Evolutionary conservation across 2,888 invertebrate species (phyloP), one percentile per base, ranked within the genome.

Genomic region (Hirtodrosophila histrioides): DNA sequence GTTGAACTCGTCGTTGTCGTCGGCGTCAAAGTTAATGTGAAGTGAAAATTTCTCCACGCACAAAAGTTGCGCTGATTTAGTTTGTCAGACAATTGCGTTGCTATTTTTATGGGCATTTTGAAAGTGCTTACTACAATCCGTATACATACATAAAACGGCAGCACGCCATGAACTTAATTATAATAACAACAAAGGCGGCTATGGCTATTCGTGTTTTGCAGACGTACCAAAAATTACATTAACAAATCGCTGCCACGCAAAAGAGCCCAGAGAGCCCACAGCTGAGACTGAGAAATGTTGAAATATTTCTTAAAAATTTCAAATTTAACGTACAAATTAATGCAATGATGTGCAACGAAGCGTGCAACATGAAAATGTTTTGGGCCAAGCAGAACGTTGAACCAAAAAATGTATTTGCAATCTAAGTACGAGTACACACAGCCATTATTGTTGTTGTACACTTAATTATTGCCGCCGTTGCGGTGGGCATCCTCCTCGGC

Each of bases 321-420:
- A 58, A 48, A 57, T 75, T 74, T 56, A 53, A 44, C 67, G 60
- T 61, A 78, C 79, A 70, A 74, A 71, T 68, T 68, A 82, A 80
- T 76, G 80, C 80, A 82, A 80, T 82, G 83, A 78, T 69, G 80
- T 82, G 80, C 76, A 80, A 76, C 80, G 74, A 69, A 74, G 80
- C 80, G 67, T 80, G 80, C 79, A 75, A 69, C 81, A 79, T 79
- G 81, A 73, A 77, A 77, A 75, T 63, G 61, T 65, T 68, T 72
- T 69, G 69, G 71, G 55, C 60, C 64, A 71, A 71, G 71, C 69
- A 79, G 81, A 79, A 79, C 81, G 81, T 75, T 80, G 74, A 79
- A 69, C 81, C 69, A 80, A 74, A 70, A 69, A 55, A 57, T 73
- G 45, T 69, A 76, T 76, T 76, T 68, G 78, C 77, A 77, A 77